Base-by-base conservation (phyloP, 2,113 vertebrate genomes). In the Choloepus hoffmanni region DNA sequence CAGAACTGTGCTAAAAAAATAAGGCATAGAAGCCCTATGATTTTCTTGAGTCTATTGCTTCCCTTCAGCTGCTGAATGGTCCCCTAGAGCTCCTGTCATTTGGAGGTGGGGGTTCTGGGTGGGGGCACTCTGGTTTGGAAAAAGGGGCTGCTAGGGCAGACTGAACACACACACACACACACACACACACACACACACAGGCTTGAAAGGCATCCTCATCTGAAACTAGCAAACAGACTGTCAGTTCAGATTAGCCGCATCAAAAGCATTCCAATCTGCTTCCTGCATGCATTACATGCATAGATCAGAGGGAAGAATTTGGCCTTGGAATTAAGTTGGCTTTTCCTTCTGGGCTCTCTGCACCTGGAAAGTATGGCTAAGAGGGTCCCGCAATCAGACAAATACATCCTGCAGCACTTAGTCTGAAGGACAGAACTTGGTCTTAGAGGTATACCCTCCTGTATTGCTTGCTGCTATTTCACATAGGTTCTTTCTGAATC, bases 201-300 rank as follows among this genome's bases (percentile, higher is more conserved):
- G 65, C 84, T 40, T 81, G 48, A 81, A 90, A 92, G 86, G 67
- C 55, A 15, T 84, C 93, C 76, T 91, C 78, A 36, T 85, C 73
- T 79, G 88, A 77, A 97, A 89, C 87, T 68, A 76, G 82, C 77
- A 96, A 97, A 96, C 96, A 97, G 94, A 50, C 92, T 95, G 96
- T 96, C 96, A 96, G 74, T 95, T 97, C 68, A 81, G 89, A 97
- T 98, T 96, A 98, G 83, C 72, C 83, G 86, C 85, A 96, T 95
- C 85, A 96, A 84, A 96, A 95, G 73, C 88, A 50, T 92, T 90
- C 88, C 88, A 79, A 18, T 58, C 85, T 96, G 82, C 70, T 96
- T 24, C n/a, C 63, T 83, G 96, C 74, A 92, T 86, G 89, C 18
- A 87, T 88, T 87, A 87, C 43, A 48, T 72, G 67, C 94, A 77